Evolutionary conservation across 2,113 vertebrate genomes (phyloP), one percentile per base, ranked within the genome.

Genomic region (Entelurus aequoreus): DNA sequence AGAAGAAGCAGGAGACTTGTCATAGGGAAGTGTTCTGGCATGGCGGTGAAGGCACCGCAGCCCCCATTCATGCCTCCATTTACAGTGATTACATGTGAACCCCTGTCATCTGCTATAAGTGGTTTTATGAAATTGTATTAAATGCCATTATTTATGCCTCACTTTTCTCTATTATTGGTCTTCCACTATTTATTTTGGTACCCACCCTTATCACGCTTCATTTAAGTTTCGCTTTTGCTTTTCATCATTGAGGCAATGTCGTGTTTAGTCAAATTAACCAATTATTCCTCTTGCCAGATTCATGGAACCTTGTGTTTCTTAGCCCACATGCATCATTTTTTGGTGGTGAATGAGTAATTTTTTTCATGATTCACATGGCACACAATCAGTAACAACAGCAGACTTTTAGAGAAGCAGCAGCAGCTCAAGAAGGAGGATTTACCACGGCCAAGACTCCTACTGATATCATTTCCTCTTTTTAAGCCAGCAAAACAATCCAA

Each of bases 11-110:
- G 79, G 78, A 77, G 76, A 85, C 75, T 77, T 89, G 86, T 89
- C 84, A 83, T 64, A 64, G 72, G 84, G 84, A 86, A 87, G 83
- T 85, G 81, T 78, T 78, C 68, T 73, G 75, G 85, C 83, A 63
- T 82, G 68, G 48, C 67, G 77, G 72, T 69, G 55, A 77, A n/a
- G 74, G 79, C 84, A 79, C 79, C 47, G 60, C 81, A 63, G 75
- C 79, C 79, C 80, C 86, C 78, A 50, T 82, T 75, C 71, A 61
- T 65, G 63, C 82, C 79, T 71, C 73, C 82, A 79, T 86, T 90
- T 88, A 90, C 84, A 86, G 81, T 90, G 86, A 91, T 90, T 88
- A 85, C 87, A 88, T 88, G 84, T 90, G 89, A 90, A 83, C 80
- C 73, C 68, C 79, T 91, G 89, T 91, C 90, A 89, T 80, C 77